Base-by-base conservation (phyloP, 2,888 invertebrate genomes). In the Perizoma affinitatum region DNA sequence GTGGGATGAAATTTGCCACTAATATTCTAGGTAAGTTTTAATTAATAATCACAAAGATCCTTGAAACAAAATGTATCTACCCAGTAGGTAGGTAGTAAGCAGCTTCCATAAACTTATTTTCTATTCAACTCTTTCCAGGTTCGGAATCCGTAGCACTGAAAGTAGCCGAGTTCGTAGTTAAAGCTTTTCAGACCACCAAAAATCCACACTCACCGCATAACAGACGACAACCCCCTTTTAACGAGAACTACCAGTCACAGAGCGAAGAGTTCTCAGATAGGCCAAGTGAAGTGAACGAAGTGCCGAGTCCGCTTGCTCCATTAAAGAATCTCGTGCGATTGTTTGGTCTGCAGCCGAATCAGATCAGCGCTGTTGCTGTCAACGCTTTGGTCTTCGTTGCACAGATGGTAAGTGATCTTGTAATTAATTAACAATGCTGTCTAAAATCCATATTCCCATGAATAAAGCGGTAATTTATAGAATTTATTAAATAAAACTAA, bases 341-440 rank as follows among this genome's bases (percentile, higher is more conserved):
- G 57, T 92, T 97, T 69, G 97, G 96, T 22, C 93, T 97, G 54
- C 96, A 97, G 79, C 93, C 95, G 0, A 94, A 94, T 58, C 96
- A 96, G 85, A 93, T 97, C 63, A 95, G 96, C 38, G 97, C 97
- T 0, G 95, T 97, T 44, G 96, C 96, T 9, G 93, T 97, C 10
- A 97, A 97, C 80, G 96, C 96, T 22, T 93, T 97, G 10, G 95
- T 97, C 66, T 96, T 97, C 84, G 93, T 97, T 10, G 97, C 97
- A 0, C 96, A 97, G 87, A 93, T 97, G 95, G 97, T 97, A 86
- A 92, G 93, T 83, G 59, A 5, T 22, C 33, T 6, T 22, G 22
- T 22, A 22, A 22, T 22, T 22, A 22, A 22, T 22, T 22, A 22
- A 22, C 22, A 22, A 22, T 22, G 22, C 22, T 22, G 22, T 22